These are phyloP conservation scores for Vimba vimba DNA, from an alignment of 2,113 vertebrate genomes.

Conservation along the genomic window DNA sequence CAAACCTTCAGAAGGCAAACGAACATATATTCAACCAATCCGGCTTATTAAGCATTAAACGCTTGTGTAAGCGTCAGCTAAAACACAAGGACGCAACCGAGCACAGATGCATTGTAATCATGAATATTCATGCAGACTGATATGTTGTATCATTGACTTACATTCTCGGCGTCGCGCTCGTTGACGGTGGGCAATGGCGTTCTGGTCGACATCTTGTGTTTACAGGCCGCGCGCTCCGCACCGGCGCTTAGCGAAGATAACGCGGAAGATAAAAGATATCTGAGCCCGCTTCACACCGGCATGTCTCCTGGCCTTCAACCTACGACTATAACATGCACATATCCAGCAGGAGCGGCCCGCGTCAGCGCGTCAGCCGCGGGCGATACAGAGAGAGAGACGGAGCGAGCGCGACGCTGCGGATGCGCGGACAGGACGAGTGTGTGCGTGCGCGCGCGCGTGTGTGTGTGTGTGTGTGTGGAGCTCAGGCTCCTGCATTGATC, in stretches of 20 bases:
- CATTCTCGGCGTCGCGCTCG: slow-evolving; percentile 86
- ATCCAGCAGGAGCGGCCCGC: slow-evolving; percentile 39
- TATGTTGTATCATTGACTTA: slow-evolving; percentile 68
- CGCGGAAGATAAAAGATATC: slow-evolving; percentile 22
- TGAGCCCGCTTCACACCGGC: slow-evolving; percentile 45
- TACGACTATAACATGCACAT: slow-evolving; percentile 19
- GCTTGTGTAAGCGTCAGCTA: neutral
- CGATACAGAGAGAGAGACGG: neutral
- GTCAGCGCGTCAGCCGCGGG: slow-evolving; percentile 46
- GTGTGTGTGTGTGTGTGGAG: slow-evolving; percentile 21
- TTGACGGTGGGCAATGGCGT: slow-evolving; percentile 89
- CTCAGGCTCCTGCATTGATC: slow-evolving; percentile 49
- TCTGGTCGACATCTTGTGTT: slow-evolving; percentile 85
- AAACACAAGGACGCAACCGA: neutral
- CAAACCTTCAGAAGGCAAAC: neutral
- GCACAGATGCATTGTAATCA: neutral
- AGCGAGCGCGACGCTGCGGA: slow-evolving; percentile 12
- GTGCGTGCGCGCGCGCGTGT: neutral
- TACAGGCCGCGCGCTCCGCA: slow-evolving; percentile 60
- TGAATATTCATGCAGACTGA: neutral
- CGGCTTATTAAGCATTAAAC: neutral
- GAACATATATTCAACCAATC: neutral
- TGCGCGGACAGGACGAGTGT: neutral
- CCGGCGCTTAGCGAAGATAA: slow-evolving; percentile 20
- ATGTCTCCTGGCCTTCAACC: slow-evolving; percentile 39